These are phyloP conservation scores for Rhodophaea formosa DNA, from an alignment of 2,888 invertebrate genomes.

Conservation along the genomic window DNA sequence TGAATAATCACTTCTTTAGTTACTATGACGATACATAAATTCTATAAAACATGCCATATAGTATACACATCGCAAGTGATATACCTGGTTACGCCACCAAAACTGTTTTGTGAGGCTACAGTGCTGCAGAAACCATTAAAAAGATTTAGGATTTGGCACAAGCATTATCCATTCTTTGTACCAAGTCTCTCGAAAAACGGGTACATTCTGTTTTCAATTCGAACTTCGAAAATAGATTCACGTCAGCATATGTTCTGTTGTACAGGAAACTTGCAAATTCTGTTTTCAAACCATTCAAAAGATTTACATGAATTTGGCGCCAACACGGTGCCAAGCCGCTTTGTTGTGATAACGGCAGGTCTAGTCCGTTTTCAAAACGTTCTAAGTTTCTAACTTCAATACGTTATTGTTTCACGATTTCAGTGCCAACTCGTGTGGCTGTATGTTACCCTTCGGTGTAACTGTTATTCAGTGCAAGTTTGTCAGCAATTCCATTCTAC, in stretches of 20 bases:
- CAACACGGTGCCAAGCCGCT: neutral
- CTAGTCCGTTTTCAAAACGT: conserved; percentile 2
- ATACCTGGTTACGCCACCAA: neutral
- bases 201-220: too few species aligned
- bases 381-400: neutral
- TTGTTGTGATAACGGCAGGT: neutral
- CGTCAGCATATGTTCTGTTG: too few species aligned
- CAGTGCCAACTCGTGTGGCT: too few species aligned
- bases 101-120: neutral
- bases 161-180: neutral
- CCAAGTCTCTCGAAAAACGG: neutral
- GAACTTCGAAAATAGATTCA: too few species aligned
- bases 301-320: conserved; percentile 1
- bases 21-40: too few species aligned
- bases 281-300: neutral
- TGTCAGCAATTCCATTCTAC: too few species aligned
- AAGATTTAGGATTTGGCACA: neutral
- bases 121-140: neutral
- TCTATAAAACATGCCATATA: too few species aligned
- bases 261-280: neutral
- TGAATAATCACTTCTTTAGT: too few species aligned
- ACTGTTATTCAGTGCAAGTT: too few species aligned
- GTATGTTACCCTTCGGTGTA: too few species aligned
- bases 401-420: too few species aligned
- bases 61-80: too few species aligned